Conservation (phyloP, 2,797 vertebrate genomes). For the Heliangelus exortis region DNA sequence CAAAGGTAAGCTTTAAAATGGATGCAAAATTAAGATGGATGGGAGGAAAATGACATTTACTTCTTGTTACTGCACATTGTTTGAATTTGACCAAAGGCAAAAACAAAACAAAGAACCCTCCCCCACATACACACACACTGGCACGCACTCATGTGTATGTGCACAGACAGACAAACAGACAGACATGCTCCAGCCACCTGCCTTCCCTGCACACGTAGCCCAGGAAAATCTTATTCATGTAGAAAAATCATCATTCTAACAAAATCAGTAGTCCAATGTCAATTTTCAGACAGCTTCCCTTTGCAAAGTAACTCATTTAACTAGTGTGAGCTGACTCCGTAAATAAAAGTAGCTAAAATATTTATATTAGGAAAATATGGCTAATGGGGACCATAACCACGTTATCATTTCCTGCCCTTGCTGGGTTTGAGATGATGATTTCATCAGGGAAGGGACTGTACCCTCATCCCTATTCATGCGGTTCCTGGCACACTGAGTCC, state of each 20-base stretch:
- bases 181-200: not conserved
- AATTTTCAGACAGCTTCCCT: not conserved
- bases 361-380: slow-evolving; percentile 31
- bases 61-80: slow-evolving; percentile 66
- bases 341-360: slow-evolving; percentile 51
- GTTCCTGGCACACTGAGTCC: not conserved
- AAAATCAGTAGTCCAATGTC: not conserved
- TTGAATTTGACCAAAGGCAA: slow-evolving; percentile 74
- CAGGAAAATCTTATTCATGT: not conserved
- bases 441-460: not conserved
- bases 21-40: slow-evolving; percentile 68
- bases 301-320: not conserved
- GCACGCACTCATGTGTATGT: not conserved
- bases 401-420: slow-evolving; percentile 44
- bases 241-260: not conserved
- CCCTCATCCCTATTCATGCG: not conserved
- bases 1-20: slow-evolving; percentile 72
- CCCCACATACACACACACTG: not conserved
- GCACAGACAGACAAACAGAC: not conserved
- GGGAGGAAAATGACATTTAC: slow-evolving; percentile 69
- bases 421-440: slow-evolving; percentile 12
- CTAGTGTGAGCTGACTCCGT: not conserved
- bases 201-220: not conserved
- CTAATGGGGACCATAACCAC: slow-evolving; percentile 9
- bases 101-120: slow-evolving; percentile 63